phyloP scores from a whole-genome alignment of 2,888 invertebrate species.

The Caenorhabditis sp. region DNA sequence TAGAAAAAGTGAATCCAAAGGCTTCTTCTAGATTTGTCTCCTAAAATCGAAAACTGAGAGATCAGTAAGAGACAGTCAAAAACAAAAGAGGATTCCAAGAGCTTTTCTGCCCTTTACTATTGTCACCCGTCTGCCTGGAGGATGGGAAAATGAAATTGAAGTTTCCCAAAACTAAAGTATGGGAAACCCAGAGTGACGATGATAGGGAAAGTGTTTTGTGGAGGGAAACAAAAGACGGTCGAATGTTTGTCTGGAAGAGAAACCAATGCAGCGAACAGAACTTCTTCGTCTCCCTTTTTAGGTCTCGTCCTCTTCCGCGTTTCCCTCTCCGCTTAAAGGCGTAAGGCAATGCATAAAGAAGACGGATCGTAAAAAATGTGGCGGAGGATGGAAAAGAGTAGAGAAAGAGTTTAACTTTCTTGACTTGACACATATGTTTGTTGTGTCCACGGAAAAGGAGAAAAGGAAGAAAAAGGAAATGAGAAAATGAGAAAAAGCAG shows the following conservation, averaged over 20 bases:
- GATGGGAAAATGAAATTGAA: not conserved
- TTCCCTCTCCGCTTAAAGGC: too few species aligned
- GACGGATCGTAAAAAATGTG: constrained; percentile 44
- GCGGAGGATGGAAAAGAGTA: not conserved
- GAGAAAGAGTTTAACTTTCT: constrained; percentile 23
- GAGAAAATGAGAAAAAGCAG: not conserved
- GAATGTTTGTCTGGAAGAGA: constrained; percentile 1
- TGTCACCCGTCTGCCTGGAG: not conserved
- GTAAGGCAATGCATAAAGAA: constrained; percentile 40
- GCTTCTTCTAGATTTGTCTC: not conserved
- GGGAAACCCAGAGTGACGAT: not conserved
- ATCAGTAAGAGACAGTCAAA: not conserved
- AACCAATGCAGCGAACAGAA: not conserved
- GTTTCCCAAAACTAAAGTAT: not conserved
- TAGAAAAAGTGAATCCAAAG: not conserved
- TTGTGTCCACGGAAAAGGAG: not conserved
- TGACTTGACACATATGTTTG: constrained; percentile 40
- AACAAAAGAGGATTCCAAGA: not conserved
- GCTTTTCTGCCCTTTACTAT: too few species aligned
- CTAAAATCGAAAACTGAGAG: too few species aligned
- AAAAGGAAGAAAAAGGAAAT: constrained; percentile 1
- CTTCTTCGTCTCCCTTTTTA: not conserved
- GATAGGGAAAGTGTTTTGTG: not conserved
- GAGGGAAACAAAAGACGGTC: not conserved
- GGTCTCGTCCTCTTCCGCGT: too few species aligned